Evolutionary conservation across 2,797 vertebrate species (phyloP), one percentile per base, ranked within the genome.

Genomic region (Carcharodon carcharias): DNA sequence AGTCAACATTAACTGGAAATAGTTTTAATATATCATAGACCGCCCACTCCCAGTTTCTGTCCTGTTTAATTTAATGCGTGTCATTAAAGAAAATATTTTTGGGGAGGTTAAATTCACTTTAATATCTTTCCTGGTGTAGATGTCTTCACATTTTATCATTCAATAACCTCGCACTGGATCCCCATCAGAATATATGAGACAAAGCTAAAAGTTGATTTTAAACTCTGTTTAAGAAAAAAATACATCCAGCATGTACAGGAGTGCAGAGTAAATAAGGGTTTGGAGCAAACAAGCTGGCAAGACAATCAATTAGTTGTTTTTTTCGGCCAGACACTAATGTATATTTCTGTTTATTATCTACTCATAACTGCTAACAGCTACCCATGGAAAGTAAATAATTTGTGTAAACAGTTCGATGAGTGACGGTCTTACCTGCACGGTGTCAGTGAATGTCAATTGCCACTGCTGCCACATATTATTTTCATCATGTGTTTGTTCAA

Each of bases 1-100:
- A 92, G 89, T 92, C 89, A 40, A 92, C 89, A 92, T 63, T 92
- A 92, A 40, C 58, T 31, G 35, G 89, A 65, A 31, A 58, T 56
- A 35, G 89, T 92, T 92, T 89, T 92, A 92, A 92, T 8, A 3
- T 63, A 92, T 61, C 5, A 2, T n/a, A 92, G 40, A 92, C 4
- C 21, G 23, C 45, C 82, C 3, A 50, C 82, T 85, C 82, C 89
- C 89, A 92, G 40, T 65, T 58, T 92, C 89, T 40, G 35, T 61
- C 89, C 16, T 63, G 35, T 61, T 61, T 63, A 89, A 58, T 89
- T 58, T 89, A 92, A 63, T 92, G 89, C 92, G 58, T 7, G 65
- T 63, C 58, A 92, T 61, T 92, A 65, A 65, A 63, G 35, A 16
- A 92, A 63, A 63, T 92, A 16, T 92, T 63, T 63, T 92, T 40